Evolutionary conservation across 1,140 invertebrate species (phyloP).

Genomic region (Sinella curviseta): DNA sequence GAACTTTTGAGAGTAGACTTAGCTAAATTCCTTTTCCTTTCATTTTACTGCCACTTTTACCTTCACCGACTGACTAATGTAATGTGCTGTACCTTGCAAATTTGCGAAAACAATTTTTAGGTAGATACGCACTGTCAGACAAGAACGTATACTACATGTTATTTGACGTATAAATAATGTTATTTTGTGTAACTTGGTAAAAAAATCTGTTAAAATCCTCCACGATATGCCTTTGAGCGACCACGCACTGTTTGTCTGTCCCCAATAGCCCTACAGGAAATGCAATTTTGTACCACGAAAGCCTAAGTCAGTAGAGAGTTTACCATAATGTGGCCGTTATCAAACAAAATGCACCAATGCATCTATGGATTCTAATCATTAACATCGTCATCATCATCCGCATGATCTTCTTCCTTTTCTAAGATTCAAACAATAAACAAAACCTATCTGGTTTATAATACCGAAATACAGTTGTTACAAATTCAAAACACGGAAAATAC

Average conservation of each 20-base stretch:
- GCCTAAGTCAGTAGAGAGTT: not conserved
- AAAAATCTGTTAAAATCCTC: not conserved
- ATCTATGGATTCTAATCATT: not conserved
- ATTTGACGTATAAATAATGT: not conserved
- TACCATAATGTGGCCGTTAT: not conserved
- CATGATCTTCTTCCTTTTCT: not conserved
- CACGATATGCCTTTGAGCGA: slow-evolving; percentile 10
- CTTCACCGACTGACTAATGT: not conserved
- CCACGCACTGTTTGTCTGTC: not conserved
- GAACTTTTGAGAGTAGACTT: not conserved
- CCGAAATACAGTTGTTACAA: not conserved
- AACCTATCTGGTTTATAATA: not conserved
- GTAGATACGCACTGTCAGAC: not conserved
- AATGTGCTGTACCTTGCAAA: not conserved
- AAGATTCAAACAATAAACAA: not conserved
- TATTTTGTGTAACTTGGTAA: not conserved
- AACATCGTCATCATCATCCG: not conserved
- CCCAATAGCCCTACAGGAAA: not conserved
- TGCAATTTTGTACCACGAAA: not conserved
- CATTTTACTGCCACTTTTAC: slow-evolving; percentile 6
- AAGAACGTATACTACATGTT: not conserved
- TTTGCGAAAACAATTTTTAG: not conserved
- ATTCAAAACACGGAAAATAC: not conserved
- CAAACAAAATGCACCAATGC: not conserved
- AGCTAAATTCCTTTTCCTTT: not conserved